phyloP scores from a whole-genome alignment of 2,888 invertebrate genomes.

The Hydraecia micacea region DNA sequence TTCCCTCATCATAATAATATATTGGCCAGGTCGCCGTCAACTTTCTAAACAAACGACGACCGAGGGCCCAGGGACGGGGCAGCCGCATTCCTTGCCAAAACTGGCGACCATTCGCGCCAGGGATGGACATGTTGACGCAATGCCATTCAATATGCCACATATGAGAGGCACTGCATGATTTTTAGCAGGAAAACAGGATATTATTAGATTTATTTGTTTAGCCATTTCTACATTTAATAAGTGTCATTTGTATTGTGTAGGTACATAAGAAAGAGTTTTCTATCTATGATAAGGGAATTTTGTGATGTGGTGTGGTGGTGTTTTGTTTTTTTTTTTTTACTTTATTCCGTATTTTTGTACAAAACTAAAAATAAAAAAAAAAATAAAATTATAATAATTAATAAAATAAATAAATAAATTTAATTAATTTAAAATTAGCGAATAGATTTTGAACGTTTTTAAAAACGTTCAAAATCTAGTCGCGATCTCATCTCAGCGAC shows the following conservation, averaged over 20 bases:
- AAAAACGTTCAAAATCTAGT: too few species aligned
- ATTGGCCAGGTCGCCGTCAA: slow-evolving; percentile 43
- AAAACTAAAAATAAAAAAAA: too few species aligned
- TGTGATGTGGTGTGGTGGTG: background rate
- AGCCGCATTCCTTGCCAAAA: slow-evolving; percentile 81
- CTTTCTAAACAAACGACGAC: slow-evolving; percentile 68
- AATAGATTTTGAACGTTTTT: too few species aligned
- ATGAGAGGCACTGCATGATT: slow-evolving; percentile 59
- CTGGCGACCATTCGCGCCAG: slow-evolving; percentile 70
- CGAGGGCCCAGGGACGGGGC: slow-evolving; percentile 49
- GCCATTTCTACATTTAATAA: background rate
- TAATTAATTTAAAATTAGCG: too few species aligned
- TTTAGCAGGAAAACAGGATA: slow-evolving; percentile 21
- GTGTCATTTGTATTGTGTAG: background rate
- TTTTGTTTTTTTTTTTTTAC: background rate
- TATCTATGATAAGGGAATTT: background rate
- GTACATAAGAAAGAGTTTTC: background rate
- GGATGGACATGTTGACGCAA: slow-evolving; percentile 81
- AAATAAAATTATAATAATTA: too few species aligned
- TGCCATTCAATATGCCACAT: slow-evolving; percentile 76
- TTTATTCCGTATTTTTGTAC: background rate
- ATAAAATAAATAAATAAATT: too few species aligned
- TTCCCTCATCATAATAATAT: slow-evolving; percentile 26
- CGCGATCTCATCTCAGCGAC: too few species aligned
- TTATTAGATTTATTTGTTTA: background rate